Evolutionary conservation across 2,797 vertebrate genomes (phyloP).

Genomic region (Ptychobarbus kaznakovi): DNA sequence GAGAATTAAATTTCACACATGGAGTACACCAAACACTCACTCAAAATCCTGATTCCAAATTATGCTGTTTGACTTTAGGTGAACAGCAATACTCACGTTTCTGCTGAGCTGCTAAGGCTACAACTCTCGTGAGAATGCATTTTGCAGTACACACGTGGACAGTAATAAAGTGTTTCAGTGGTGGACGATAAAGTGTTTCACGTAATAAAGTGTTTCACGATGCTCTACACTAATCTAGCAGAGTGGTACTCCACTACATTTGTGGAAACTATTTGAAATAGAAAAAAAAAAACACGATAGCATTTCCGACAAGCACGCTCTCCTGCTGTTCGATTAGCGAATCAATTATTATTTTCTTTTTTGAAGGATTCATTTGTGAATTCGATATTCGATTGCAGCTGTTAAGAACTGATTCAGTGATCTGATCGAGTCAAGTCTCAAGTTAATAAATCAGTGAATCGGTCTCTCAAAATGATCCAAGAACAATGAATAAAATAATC

Average conservation of each 20-base stretch:
- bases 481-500: neutral
- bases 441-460: neutral
- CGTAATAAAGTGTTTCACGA: neutral
- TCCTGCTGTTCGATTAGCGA: neutral
- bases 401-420: neutral
- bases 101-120: neutral
- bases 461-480: neutral
- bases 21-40: neutral
- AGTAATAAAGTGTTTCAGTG: neutral
- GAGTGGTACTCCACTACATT: neutral
- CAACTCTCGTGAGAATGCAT: neutral
- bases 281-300: neutral
- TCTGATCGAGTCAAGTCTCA: neutral
- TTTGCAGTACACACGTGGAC: neutral
- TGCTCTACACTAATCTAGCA: neutral
- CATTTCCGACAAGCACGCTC: neutral
- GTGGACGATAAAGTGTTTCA: too few relatives aligned
- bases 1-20: slow-evolving; percentile 16
- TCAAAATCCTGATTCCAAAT: neutral
- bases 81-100: neutral
- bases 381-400: neutral
- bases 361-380: neutral
- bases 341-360: neutral
- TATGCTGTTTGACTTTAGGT: neutral
- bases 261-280: neutral